phyloP scores from a whole-genome alignment of 2,113 vertebrate species.

The Dasyornis broadbenti region DNA sequence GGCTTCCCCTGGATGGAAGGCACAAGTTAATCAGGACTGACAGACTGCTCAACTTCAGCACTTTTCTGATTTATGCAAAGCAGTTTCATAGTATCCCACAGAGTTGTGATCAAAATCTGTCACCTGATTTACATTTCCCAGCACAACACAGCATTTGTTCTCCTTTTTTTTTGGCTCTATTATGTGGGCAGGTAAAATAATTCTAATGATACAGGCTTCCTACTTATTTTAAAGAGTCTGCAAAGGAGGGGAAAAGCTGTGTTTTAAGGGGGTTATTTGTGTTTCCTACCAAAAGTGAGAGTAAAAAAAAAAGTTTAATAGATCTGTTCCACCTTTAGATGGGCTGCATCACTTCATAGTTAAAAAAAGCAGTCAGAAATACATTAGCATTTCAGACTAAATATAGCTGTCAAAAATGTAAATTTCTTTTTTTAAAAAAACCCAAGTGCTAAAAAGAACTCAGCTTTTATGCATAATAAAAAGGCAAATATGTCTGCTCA shows the following conservation, averaged over 20 bases:
- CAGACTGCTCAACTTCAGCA: neutral
- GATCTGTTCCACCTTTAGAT: neutral
- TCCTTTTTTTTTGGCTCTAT: neutral
- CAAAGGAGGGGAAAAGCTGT: neutral
- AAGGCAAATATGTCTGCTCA: neutral
- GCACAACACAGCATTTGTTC: neutral
- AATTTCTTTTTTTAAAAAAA: neutral
- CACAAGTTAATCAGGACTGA: neutral
- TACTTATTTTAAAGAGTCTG: neutral
- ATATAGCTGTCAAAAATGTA: slow-evolving; percentile 9
- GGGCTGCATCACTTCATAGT: neutral
- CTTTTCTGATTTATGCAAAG: neutral
- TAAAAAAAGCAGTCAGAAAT: neutral
- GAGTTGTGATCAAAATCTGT: neutral
- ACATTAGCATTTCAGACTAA: neutral
- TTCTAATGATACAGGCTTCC: neutral
- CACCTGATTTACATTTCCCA: neutral
- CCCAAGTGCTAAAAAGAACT: neutral
- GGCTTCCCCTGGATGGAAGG: neutral
- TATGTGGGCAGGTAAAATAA: neutral
- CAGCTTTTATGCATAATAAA: neutral
- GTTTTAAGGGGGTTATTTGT: neutral
- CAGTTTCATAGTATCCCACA: neutral
- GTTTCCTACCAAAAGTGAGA: neutral
- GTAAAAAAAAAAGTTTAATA: neutral